A percentile compares a stretch with the other conserved stretches of the same genome.
Conservation (phyloP, 2,888 invertebrate genomes). For the Apamea anceps region DNA sequence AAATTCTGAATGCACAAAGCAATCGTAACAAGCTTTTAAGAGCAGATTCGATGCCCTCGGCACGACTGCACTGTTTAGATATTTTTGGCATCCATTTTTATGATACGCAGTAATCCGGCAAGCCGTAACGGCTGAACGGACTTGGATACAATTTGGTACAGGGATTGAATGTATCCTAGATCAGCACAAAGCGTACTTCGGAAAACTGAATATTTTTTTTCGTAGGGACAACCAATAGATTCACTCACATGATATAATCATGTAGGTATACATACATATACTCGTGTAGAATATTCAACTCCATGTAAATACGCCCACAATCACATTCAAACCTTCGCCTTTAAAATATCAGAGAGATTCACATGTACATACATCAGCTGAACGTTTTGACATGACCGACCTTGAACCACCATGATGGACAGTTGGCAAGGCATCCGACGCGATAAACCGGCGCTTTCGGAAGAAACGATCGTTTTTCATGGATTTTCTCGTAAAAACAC, state of each 20-base stretch:
- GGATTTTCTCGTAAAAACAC: conserved; percentile 59
- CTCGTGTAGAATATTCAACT: background rate
- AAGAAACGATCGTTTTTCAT: conserved; percentile 67
- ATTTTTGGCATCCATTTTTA: conserved; percentile 61
- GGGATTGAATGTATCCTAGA: conserved; percentile 19
- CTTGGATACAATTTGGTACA: conserved; percentile 39
- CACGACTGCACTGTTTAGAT: conserved; percentile 43
- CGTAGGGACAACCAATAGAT: background rate
- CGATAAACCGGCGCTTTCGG: conserved; percentile 67
- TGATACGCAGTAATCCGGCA: conserved; percentile 44
- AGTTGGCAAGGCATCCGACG: conserved; percentile 72
- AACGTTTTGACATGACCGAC: conserved; percentile 70
- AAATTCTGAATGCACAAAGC: conserved; percentile 54
- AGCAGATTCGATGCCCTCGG: conserved; percentile 40
- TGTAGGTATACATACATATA: background rate
- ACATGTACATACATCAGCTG: conserved; percentile 67
- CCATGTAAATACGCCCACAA: background rate
- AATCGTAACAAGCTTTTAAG: conserved; percentile 49
- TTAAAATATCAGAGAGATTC: conserved; percentile 30
- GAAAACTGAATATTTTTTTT: conserved; percentile 4
- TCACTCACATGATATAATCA: background rate
- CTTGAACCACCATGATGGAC: conserved; percentile 75
- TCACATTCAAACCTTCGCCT: conserved; percentile 8
- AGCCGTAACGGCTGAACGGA: conserved; percentile 29
- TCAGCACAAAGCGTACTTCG: conserved; percentile 1